These are phyloP conservation scores for Zosterops borbonicus DNA, from an alignment of 2,113 vertebrate genomes.

Conservation along the genomic window DNA sequence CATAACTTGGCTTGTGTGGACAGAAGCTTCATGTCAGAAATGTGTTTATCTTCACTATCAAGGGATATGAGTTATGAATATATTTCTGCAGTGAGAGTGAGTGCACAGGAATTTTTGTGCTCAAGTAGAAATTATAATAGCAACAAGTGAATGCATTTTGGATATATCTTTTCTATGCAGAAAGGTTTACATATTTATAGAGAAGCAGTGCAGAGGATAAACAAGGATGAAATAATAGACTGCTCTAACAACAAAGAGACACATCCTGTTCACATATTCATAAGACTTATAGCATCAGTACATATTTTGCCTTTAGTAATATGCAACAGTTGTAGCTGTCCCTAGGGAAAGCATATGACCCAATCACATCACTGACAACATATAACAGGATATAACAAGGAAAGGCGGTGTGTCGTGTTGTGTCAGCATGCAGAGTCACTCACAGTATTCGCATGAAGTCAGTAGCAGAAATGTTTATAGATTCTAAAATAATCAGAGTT, in stretches of 20 bases:
- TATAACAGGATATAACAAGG: neutral
- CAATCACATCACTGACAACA: neutral
- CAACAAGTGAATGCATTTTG: neutral
- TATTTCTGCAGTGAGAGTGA: neutral
- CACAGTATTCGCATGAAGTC: neutral
- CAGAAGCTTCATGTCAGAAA: slow-evolving; percentile 8
- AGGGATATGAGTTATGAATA: neutral
- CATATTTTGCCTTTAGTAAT: neutral
- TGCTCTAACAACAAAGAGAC: neutral
- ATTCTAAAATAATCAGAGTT: neutral
- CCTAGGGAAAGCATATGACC: neutral
- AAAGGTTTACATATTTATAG: neutral
- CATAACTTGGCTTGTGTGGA: slow-evolving; percentile 27
- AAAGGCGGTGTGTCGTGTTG: neutral
- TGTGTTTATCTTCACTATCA: neutral
- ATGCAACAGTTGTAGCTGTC: neutral
- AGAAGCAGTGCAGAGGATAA: neutral
- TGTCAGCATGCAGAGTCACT: neutral
- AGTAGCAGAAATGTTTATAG: neutral
- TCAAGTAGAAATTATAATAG: neutral
- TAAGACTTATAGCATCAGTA: neutral
- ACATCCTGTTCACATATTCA: neutral
- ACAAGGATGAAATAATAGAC: neutral
- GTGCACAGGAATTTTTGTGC: slow-evolving; percentile 3
- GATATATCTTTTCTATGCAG: neutral